Base-by-base conservation (phyloP, 2,888 invertebrate species). In the Deilephila porcellus region DNA sequence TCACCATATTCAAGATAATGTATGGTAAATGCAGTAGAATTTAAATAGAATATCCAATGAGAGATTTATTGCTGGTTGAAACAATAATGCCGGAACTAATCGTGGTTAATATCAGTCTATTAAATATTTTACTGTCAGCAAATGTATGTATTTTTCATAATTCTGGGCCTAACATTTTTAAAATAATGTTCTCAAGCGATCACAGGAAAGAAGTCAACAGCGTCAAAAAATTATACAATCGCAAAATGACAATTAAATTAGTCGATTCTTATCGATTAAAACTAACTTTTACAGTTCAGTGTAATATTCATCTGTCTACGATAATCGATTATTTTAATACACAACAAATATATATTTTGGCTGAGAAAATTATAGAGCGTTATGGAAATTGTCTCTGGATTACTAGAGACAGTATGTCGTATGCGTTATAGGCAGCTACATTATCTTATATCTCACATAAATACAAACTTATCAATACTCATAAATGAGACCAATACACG, bases 401-500 rank as follows among this genome's bases (percentile, higher is more conserved):
- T 56, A 56, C 8, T 52, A 56, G 53, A 53, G 56, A 56, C 56
- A 5, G 25, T 25, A 25, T n/a, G 6, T 17, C n/a, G 17, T 53
- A 53, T 56, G 56, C 56, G n/a, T 52, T 56, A 25, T 20, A 59
- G 71, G 71, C 29, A 53, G 45, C 37, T 71, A 60, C 59, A 34
- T 19, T 71, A 60, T 52, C 29, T 5, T 53, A 53, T 29, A 70
- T 62, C 20, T 71, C 60, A 60, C 60, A 60, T 60, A 60, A 71
- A 71, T 52, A 71, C 60, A 71, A 52, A 60, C 60, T 60, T 59
- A 56, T 59, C n/a, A n/a, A 34, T 59, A 71, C 67, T 92, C 91
- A 91, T 91, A 87, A 86, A 79, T 94, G 94, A 94, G 94, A 94
- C 94, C 94, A 93, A 92, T 71, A 59, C 56, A 59, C 56, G 19